A percentile compares a stretch with the other conserved stretches of the same genome.
These are phyloP conservation scores for Beris morrisii DNA, from an alignment of 2,888 invertebrate genomes.

Conservation along the genomic window DNA sequence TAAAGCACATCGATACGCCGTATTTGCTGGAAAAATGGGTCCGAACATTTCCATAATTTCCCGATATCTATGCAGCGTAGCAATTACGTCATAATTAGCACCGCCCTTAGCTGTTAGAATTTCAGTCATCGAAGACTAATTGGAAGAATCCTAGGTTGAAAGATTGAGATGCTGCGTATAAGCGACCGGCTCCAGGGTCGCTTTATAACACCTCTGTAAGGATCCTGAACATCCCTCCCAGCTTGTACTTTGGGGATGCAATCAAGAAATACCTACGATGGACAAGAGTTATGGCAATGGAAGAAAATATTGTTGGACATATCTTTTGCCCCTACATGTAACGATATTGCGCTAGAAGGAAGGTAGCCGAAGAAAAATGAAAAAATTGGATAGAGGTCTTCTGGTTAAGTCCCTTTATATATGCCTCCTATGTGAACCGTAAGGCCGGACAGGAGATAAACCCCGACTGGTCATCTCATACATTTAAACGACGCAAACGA, in stretches of 20 bases:
- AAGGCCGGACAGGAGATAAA: slow-evolving; percentile 30
- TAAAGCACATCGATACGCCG: slow-evolving; percentile 54
- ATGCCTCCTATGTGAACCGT: slow-evolving; percentile 23
- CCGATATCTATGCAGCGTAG: slow-evolving; percentile 56
- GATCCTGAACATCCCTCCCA: too few species aligned
- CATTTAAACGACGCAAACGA: slow-evolving; percentile 38
- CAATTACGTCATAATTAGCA: slow-evolving; percentile 56
- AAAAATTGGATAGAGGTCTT: slow-evolving; percentile 30
- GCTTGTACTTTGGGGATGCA: background rate
- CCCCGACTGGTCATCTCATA: slow-evolving; percentile 39
- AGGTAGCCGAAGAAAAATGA: slow-evolving; percentile 17
- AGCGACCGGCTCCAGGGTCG: background rate
- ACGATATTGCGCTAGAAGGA: slow-evolving; percentile 2
- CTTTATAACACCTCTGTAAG: background rate
- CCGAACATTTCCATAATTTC: slow-evolving; percentile 55
- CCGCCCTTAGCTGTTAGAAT: slow-evolving; percentile 40
- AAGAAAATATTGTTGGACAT: slow-evolving; percentile 21
- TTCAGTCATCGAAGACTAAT: slow-evolving; percentile 43
- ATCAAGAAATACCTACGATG: slow-evolving; percentile 18
- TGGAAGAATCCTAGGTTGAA: slow-evolving; percentile 34
- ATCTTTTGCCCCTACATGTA: slow-evolving; percentile 4
- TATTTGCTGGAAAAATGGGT: slow-evolving; percentile 32
- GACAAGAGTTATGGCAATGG: slow-evolving; percentile 14
- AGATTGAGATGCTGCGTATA: slow-evolving; percentile 27
- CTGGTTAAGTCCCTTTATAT: slow-evolving; percentile 32